Percentiles rank a stretch among this genome's conserved stretches.
Conservation (phyloP, 2,888 invertebrate species). For the Nomada ruficornis region DNA sequence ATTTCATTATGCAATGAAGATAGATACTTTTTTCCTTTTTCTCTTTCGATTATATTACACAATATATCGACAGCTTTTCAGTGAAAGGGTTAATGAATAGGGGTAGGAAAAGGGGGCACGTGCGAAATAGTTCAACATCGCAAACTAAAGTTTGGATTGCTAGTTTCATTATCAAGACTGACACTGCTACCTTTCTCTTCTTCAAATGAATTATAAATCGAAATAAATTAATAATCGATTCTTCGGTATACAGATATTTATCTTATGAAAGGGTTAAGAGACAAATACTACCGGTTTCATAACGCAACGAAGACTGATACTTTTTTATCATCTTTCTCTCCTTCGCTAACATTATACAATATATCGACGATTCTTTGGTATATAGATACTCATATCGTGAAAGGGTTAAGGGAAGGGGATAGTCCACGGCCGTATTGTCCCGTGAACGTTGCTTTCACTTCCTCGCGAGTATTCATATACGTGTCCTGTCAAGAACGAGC, state of each 20-base stretch:
- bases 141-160: too few relatives aligned
- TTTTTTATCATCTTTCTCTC: too few relatives aligned
- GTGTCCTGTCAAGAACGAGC: slow-evolving; percentile 52
- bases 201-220: too few relatives aligned
- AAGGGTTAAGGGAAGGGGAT: slow-evolving; percentile 60
- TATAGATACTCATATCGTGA: slow-evolving; percentile 11
- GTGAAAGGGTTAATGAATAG: slow-evolving; percentile 53
- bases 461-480: slow-evolving; percentile 62
- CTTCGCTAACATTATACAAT: too few relatives aligned
- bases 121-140: too few relatives aligned
- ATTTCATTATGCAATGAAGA: slow-evolving; percentile 45
- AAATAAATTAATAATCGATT: too few relatives aligned
- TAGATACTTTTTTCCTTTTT: too few relatives aligned
- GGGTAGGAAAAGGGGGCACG: slow-evolving; percentile 33
- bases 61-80: slow-evolving; percentile 33
- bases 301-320: slow-evolving; percentile 33
- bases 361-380: slow-evolving; percentile 42
- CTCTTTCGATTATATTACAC: too few relatives aligned
- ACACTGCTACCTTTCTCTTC: too few relatives aligned
- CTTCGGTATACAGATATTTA: too few relatives aligned
- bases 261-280: too few relatives aligned
- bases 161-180: too few relatives aligned
- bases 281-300: neutral
- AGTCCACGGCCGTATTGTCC: slow-evolving; percentile 77
- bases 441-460: slow-evolving; percentile 79